phyloP scores from a whole-genome alignment of 1,140 invertebrate species.

The Brachionus plicatilis region DNA sequence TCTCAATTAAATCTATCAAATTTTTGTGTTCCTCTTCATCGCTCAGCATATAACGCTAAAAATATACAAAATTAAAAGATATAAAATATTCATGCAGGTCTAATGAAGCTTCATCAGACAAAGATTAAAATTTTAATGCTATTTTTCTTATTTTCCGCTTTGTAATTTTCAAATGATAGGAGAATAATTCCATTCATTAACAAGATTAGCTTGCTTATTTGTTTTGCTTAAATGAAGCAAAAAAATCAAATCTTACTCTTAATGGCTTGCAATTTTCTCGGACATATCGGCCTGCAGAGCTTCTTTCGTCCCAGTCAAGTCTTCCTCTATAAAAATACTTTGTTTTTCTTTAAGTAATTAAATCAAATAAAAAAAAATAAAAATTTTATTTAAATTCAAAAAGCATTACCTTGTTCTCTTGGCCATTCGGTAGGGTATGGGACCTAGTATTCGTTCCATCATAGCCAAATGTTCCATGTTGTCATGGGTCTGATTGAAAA shows the following conservation, averaged over 20 bases:
- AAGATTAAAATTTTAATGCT: neutral
- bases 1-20: slow-evolving; percentile 84
- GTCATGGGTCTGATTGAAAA: slow-evolving; percentile 77
- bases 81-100: neutral
- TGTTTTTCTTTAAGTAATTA: slow-evolving; percentile 60
- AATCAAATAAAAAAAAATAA: neutral
- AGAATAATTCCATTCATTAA: neutral
- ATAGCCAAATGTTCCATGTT: slow-evolving; percentile 98
- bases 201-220: neutral
- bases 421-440: slow-evolving; percentile 89
- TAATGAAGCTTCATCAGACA: slow-evolving; percentile 26
- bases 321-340: slow-evolving; percentile 55
- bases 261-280: slow-evolving; percentile 88
- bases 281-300: slow-evolving; percentile 52
- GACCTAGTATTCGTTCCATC: slow-evolving; percentile 97
- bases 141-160: neutral
- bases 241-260: slow-evolving; percentile 62
- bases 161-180: neutral
- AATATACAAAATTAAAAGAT: neutral
- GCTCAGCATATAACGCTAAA: slow-evolving; percentile 75
- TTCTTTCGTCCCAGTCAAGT: slow-evolving; percentile 54
- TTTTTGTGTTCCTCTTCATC: slow-evolving; percentile 78
- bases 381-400: neutral
- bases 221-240: neutral
- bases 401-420: slow-evolving; percentile 72